Conservation (phyloP, 1,140 invertebrate genomes). For the Rhagoletis zephyria region DNA sequence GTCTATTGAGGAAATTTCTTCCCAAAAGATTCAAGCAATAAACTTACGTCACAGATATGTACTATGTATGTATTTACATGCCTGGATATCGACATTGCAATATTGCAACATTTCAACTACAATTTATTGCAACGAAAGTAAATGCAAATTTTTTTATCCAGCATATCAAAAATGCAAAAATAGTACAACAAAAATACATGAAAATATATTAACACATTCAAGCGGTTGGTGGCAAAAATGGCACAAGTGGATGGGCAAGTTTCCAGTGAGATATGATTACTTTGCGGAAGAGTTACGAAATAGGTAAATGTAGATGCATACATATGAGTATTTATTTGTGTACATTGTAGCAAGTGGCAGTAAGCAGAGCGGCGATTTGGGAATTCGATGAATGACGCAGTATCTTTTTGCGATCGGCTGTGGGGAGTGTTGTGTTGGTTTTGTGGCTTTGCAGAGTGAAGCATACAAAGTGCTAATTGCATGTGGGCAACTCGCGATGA, state of each 20-base stretch:
- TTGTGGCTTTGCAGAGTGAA: background rate
- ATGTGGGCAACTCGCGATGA: background rate
- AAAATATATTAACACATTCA: background rate
- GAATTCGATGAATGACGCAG: conserved; percentile 20
- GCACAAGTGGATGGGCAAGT: conserved; percentile 44
- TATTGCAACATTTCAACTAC: background rate
- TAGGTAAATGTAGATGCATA: background rate
- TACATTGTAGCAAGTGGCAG: background rate
- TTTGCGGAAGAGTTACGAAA: conserved; percentile 39
- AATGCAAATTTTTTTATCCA: conserved; percentile 64
- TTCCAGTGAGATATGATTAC: conserved; percentile 37
- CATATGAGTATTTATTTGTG: background rate
- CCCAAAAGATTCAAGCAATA: background rate
- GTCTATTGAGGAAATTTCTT: conserved; percentile 55
- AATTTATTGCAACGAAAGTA: conserved; percentile 51
- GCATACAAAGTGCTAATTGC: conserved; percentile 42
- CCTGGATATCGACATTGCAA: background rate
- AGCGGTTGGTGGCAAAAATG: background rate
- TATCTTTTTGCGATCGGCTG: conserved; percentile 1
- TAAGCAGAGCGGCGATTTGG: background rate
- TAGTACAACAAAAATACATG: background rate
- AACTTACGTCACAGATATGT: background rate
- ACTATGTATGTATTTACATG: too few relatives aligned
- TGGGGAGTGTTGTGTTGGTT: background rate
- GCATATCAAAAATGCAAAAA: conserved; percentile 13